phyloP scores from a whole-genome alignment of 1,140 invertebrate species.

The Pararge aegeria region DNA sequence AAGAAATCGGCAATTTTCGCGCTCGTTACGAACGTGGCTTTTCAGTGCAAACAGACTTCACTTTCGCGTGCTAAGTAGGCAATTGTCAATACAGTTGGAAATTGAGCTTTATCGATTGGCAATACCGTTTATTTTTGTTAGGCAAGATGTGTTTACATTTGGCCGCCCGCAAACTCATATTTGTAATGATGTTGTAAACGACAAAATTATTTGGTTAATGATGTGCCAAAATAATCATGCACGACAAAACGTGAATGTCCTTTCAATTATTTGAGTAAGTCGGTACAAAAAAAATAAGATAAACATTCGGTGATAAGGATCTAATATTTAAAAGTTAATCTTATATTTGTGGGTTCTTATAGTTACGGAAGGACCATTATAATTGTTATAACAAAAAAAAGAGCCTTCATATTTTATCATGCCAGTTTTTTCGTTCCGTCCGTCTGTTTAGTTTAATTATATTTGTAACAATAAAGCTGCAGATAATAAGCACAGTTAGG shows the following conservation, averaged over 20 bases:
- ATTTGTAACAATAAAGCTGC: too few relatives aligned
- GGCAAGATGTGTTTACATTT: constrained; percentile 14
- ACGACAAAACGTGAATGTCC: not conserved
- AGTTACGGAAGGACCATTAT: too few relatives aligned
- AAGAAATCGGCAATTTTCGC: constrained; percentile 35
- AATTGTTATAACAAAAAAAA: too few relatives aligned
- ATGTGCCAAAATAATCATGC: constrained; percentile 46
- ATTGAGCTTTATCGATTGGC: constrained; percentile 20
- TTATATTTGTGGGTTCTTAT: too few relatives aligned
- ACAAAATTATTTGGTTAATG: constrained; percentile 51
- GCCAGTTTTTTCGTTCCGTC: too few relatives aligned
- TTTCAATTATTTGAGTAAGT: too few relatives aligned
- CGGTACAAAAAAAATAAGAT: too few relatives aligned
- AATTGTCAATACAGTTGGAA: constrained; percentile 12
- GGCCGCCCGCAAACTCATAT: constrained; percentile 23
- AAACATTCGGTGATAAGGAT: too few relatives aligned
- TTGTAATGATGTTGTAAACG: constrained; percentile 33
- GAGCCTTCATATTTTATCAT: too few relatives aligned
- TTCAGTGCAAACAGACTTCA: constrained; percentile 33
- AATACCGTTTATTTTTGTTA: constrained; percentile 16
- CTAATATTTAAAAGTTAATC: too few relatives aligned
- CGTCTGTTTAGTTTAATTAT: too few relatives aligned
- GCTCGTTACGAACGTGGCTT: constrained; percentile 33
- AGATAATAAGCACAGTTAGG: too few relatives aligned
- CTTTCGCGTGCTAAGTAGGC: constrained; percentile 11